Evolutionary conservation across 2,797 vertebrate species (phyloP), one percentile per base, ranked within the genome.

Genomic region (Esox lucius): DNA sequence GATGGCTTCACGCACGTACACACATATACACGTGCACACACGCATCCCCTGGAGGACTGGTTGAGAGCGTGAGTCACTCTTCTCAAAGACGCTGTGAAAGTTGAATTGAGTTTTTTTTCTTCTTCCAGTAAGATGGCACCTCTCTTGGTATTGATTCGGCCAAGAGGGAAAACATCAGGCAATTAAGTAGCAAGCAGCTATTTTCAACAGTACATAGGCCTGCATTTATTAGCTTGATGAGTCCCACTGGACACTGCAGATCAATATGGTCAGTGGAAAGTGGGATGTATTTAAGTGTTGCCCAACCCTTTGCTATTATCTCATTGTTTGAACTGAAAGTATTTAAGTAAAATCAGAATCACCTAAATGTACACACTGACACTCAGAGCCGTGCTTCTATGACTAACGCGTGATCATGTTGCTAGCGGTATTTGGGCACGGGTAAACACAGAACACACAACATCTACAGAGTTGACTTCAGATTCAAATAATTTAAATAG

Each of bases 71-170:
- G 80, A 84, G 66, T 85, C 85, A 81, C 73, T 80, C 75, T 78
- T 75, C 73, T 74, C 70, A 74, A 28, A 66, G 74, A 46, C 68
- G 70, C 80, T 69, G 69, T 80, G 82, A 80, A 70, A 75, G 79
- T 74, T 69, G 77, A 78, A 67, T 78, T 64, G 16, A 3, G 16
- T 53, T 53, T 79, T 81, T 77, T 64, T 59, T 24, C 80, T 81
- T 76, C 28, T 75, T 80, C 75, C 80, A 72, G 76, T 78, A 71
- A 59, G 81, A 83, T 77, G 77, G 78, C 48, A 73, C 78, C 64
- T 75, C 7, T 74, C 17, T 59, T 76, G 76, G 70, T 81, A 81
- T 83, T 78, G 83, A 85, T 84, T 74, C 1, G n/a, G 35, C 77
- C 76, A 28, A 59, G 59, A 81, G 77, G 42, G 66, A 65, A 35